These are phyloP conservation scores for Podilymbus podiceps DNA, from an alignment of 2,113 vertebrate genomes.

Conservation along the genomic window DNA sequence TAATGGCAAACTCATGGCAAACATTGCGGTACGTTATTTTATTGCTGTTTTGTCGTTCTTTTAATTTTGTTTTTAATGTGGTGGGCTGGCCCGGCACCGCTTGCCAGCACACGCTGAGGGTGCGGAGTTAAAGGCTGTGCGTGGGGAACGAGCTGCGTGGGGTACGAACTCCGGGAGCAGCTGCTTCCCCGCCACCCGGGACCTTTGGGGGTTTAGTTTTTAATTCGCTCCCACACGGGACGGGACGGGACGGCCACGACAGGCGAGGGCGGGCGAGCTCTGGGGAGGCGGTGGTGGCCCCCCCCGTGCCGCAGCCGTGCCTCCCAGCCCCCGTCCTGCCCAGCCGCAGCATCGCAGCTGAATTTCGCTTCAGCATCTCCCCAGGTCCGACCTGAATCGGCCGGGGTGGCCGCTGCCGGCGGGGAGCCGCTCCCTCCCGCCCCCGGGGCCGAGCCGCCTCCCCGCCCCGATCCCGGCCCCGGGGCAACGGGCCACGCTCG, in stretches of 20 bases:
- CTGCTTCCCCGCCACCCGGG: neutral
- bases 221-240: no score
- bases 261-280: no score
- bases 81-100: neutral
- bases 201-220: neutral
- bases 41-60: neutral
- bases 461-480: neutral
- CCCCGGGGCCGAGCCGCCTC: neutral
- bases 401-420: neutral
- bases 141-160: fast-evolving
- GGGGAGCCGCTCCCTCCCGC: neutral
- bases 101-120: neutral
- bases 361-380: neutral
- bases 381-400: neutral
- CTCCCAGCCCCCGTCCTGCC: neutral
- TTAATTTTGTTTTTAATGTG: neutral
- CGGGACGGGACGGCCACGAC: no score
- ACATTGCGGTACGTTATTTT: neutral
- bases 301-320: neutral
- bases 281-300: no score
- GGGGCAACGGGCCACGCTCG: neutral
- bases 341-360: neutral
- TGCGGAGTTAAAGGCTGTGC: neutral
- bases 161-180: neutral
- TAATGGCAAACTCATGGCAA: neutral